Base-by-base conservation (phyloP, 2,888 invertebrate species). In the Lithosia quadra region DNA sequence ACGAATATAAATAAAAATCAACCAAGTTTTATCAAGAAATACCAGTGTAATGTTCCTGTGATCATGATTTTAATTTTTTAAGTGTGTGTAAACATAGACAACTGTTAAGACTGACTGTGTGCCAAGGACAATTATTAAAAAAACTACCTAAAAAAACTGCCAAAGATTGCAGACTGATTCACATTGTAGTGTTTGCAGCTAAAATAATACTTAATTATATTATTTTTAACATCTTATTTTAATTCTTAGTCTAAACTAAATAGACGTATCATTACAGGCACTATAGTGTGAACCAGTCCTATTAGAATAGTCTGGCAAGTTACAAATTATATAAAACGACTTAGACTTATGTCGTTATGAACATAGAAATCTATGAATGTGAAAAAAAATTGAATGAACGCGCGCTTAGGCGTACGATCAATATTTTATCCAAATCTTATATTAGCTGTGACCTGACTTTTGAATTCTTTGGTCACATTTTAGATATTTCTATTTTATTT, bases 61-160 rank as follows among this genome's bases (percentile, higher is more conserved):
- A 79, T 79, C 68, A 71, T 74, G 64, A 74, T 76, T 69, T 74
- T 65, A 79, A 78, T 80, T 78, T 72, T 59, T 76, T 79, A 71
- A 73, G 73, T 77, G 60, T 69, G 66, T 63, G 57, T 71, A 71
- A 70, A 60, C 61, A 59, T 73, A 63, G 66, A 64, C 67, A 70
- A 57, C 67, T 60, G 65, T 68, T 66, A 63, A 78, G 70, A 78
- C 78, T 80, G 74, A 74, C 59, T 10, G 67, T 70, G 79, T 80
- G 79, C 80, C 79, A 80, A 80, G 49, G 34, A 69, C 22, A 57
- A 69, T 36, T 58, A 39, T 21, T 61, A 62, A 24, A 55, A 55
- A 58, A 49, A 15, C 58, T 59, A 49, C 43, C 28, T 63, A n/a
- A 63, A 49, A n/a, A 34, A 8, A 63, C 33, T 56, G 2, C 0